Evolutionary conservation across 2,888 invertebrate genomes (phyloP).

Genomic region (Parnassius glacialis): DNA sequence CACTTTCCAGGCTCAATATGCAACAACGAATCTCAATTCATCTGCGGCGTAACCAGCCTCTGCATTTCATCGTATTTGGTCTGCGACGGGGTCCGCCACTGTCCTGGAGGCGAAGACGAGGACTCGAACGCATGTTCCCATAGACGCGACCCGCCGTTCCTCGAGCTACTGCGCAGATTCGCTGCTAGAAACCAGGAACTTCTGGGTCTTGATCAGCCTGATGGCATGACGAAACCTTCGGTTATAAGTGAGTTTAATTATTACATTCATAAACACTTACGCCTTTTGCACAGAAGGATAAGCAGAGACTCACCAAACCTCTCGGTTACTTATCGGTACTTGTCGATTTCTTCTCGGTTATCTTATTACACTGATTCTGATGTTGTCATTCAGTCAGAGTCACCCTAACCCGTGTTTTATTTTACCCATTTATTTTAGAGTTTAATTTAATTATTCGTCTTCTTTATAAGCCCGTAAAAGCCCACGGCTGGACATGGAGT

Average conservation of each 20-base stretch:
- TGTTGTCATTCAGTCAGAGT: too few species aligned
- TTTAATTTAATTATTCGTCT: too few species aligned
- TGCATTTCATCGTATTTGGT: slow-evolving; percentile 84
- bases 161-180: slow-evolving; percentile 66
- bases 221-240: slow-evolving; percentile 67
- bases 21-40: slow-evolving; percentile 65
- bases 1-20: slow-evolving; percentile 60
- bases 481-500: too few species aligned
- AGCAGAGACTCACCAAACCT: too few species aligned
- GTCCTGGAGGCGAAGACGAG: slow-evolving; percentile 83
- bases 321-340: too few species aligned
- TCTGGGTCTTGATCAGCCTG: slow-evolving; percentile 62
- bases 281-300: too few species aligned
- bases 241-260: slow-evolving; percentile 66
- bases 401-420: too few species aligned
- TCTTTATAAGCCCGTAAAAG: too few species aligned
- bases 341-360: too few species aligned
- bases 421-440: too few species aligned
- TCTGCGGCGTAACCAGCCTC: slow-evolving; percentile 67
- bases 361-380: too few species aligned
- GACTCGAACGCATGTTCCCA: slow-evolving; percentile 65
- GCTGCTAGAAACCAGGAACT: slow-evolving; percentile 72
- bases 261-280: too few species aligned
- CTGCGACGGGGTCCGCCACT: slow-evolving; percentile 85
- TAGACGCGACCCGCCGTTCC: slow-evolving; percentile 62